phyloP scores from a whole-genome alignment of 2,797 vertebrate genomes.

The Spea hammondii region DNA sequence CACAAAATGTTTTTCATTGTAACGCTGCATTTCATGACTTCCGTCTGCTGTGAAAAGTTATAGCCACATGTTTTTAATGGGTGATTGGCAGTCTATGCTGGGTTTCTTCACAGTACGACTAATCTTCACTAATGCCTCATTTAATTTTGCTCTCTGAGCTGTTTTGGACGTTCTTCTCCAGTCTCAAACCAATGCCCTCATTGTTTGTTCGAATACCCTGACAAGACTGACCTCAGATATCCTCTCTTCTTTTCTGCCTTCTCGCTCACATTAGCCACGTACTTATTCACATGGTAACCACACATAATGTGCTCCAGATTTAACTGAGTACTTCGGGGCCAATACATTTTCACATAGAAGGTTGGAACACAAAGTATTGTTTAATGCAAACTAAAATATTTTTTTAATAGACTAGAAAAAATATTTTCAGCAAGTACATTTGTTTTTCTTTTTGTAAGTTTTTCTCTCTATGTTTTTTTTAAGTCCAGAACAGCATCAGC shows the following conservation, averaged over 20 bases:
- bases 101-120: conserved; percentile 61
- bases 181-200: conserved; percentile 65
- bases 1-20: conserved; percentile 56
- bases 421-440: conserved; percentile 54
- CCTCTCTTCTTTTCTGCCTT: conserved; percentile 76
- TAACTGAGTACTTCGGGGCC: conserved; percentile 65
- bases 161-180: conserved; percentile 64
- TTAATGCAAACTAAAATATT: no score
- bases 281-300: conserved; percentile 83
- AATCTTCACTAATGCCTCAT: conserved; percentile 68
- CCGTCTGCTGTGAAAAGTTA: conserved; percentile 56
- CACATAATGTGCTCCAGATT: conserved; percentile 77
- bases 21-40: conserved; percentile 52
- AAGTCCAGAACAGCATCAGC: conserved; percentile 63
- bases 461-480: conserved; percentile 56
- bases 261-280: conserved; percentile 72
- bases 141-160: conserved; percentile 63
- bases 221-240: conserved; percentile 78
- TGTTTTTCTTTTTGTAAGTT: conserved; percentile 19
- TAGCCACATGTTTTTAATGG: conserved; percentile 59
- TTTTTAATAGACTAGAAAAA: no score
- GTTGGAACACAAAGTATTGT: conserved; percentile 46
- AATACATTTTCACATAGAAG: conserved; percentile 58
- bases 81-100: conserved; percentile 59
- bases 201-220: conserved; percentile 67